Base-by-base conservation (phyloP, 2,797 vertebrate genomes). In the Austrolebias charrua region DNA sequence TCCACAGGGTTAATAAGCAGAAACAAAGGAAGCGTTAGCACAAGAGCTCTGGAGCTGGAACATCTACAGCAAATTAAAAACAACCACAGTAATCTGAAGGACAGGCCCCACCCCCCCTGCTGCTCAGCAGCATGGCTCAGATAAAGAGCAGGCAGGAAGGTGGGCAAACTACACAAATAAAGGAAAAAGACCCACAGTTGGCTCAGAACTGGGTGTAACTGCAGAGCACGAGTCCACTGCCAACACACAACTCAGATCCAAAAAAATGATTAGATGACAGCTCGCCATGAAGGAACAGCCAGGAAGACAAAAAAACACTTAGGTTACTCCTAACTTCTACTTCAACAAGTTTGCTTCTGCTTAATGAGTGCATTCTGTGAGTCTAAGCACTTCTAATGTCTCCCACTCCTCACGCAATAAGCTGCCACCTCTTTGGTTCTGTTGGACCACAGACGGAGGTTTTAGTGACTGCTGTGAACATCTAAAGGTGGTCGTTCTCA, bases 1-100 rank as follows among this genome's bases (percentile, higher is more conserved):
- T 70, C 79, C 29, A 10, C 76, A 50, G 85, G 86, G 80, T 80
- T 86, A 82, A 88, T 85, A 79, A 82, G 57, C 71, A 51, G 76
- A 89, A 78, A 87, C 83, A 87, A 87, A 85, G 70, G 82, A 46
- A 45, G 61, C 63, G 73, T 66, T 75, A 16, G 52, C 49, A 48
- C 75, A 80, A 70, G 80, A 84, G 79, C 71, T 55, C 31, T 59
- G 35, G 60, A 14, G 51, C 68, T 84, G 79, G 76, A 82, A 85
- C 82, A 77, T 69, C 73, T 80, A 80, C 69, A 68, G 46, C 54
- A 24, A 76, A 79, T 81, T 81, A 78, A 80, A 81, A 66, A 63
- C 71, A 61, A 65, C 76, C 58, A 13, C 80, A 55, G 69, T 56
- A 70, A 75, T 75, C 58, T 85, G 74, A 80, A 69, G 56, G 71